A percentile compares a stretch with the other conserved stretches of the same genome.
Evolutionary conservation across 2,797 vertebrate genomes (phyloP).

Genomic region (Hemibagrus guttatus): DNA sequence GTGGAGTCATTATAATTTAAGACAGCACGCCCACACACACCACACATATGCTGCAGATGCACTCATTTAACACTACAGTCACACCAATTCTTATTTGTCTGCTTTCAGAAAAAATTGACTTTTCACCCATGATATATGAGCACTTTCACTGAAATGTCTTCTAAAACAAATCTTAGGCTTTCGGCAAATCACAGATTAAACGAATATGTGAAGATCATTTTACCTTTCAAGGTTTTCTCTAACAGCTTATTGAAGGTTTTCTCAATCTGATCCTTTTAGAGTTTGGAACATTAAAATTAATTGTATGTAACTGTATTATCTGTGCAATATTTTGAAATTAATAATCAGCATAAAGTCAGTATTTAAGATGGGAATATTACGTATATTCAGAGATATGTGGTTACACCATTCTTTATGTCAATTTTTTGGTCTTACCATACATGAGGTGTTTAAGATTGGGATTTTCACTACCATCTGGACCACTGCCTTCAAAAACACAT

Average conservation of each 20-base stretch:
- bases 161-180: conserved; percentile 13
- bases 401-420: neutral
- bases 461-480: neutral
- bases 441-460: neutral
- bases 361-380: neutral
- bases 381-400: neutral
- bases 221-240: neutral
- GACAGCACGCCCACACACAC: neutral
- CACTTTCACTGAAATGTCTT: conserved; percentile 10
- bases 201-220: conserved; percentile 3
- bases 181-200: conserved; percentile 19
- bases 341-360: neutral
- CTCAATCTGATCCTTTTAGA: neutral
- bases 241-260: neutral
- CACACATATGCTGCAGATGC: neutral
- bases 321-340: neutral
- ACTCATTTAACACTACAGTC: conserved; percentile 28
- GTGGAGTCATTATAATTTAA: conserved; percentile 33
- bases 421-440: neutral
- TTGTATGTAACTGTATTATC: neutral
- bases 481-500: neutral
- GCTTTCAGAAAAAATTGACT: conserved; percentile 2
- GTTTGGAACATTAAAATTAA: neutral
- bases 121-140: conserved; percentile 27
- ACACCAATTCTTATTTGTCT: conserved; percentile 18